Evolutionary conservation across 2,797 vertebrate species (phyloP).

Genomic region (Spinus pinus): DNA sequence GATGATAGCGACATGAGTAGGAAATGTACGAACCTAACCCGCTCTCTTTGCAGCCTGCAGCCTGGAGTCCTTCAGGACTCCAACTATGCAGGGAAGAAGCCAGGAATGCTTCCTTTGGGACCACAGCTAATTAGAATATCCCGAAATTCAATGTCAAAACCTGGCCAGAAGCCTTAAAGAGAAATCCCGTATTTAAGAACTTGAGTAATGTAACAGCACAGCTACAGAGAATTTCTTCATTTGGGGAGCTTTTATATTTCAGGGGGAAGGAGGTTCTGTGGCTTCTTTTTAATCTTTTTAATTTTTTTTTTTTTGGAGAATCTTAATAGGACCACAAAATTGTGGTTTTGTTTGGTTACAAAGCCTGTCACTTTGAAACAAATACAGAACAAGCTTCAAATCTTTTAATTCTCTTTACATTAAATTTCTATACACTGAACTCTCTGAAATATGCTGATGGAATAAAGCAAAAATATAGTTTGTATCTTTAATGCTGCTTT

Average conservation of each 20-base stretch:
- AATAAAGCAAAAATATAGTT: slow-evolving; percentile 21
- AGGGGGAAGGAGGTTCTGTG: not conserved
- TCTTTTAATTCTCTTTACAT: not conserved
- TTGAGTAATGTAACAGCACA: not conserved
- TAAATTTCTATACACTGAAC: not conserved
- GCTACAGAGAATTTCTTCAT: not conserved
- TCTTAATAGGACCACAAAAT: not conserved
- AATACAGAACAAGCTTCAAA: not conserved
- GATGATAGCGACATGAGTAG: not conserved
- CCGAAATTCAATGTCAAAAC: slow-evolving; percentile 60
- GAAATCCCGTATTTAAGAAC: not conserved
- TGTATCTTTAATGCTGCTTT: not conserved
- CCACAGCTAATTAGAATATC: slow-evolving; percentile 31
- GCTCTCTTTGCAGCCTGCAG: slow-evolving; percentile 5
- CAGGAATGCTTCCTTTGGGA: slow-evolving; percentile 44
- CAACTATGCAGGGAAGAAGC: not conserved
- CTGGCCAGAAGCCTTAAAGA: slow-evolving; percentile 55
- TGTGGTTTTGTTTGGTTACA: not conserved
- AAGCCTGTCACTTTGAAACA: not conserved
- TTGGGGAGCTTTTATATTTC: not conserved
- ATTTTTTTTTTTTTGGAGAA: not conserved
- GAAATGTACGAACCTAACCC: slow-evolving; percentile 42
- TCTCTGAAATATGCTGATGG: not conserved
- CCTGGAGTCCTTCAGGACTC: slow-evolving; percentile 16
- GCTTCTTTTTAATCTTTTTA: not conserved